Base-by-base conservation (phyloP, 1,140 invertebrate genomes). In the Sinella curviseta region DNA sequence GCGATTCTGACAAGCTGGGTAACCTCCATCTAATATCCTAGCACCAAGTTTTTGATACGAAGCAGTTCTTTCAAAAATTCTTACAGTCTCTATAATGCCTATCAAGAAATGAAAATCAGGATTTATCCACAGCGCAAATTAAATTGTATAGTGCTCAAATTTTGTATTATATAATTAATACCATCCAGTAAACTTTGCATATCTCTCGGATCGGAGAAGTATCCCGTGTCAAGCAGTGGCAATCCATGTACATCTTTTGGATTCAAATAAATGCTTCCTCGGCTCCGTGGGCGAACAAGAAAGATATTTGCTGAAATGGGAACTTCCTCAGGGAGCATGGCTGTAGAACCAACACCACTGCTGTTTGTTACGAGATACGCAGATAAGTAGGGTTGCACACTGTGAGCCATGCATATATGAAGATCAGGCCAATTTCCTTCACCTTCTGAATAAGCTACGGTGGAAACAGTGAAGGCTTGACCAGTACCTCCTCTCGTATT, bases 11-110 rank as follows among this genome's bases (percentile, higher is more conserved):
- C 70, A 30, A 12, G 60, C 75, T 0, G 81, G 35, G 1, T 85
- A 76, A 20, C 74, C 82, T 12, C 8, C 14, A 16, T 4, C 14
- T 8, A 12, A 8, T 2, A 70, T 4, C 8, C 31, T 3, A 3
- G 88, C 73, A 1, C 82, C 81, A 30, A 76, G 84, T 80, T 16
- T 85, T 82, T 30, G 77, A 80, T 89, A 82, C 0, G 83, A 80
- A 0, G 78, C 1, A 12, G 65, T 77, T 0, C 87, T 80, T 28
- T 87, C 80, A 0, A 85, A 81, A 0, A 89, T 33, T 26, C 86
- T 81, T 20, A 86, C 0, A 0, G 65, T 35, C 16, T 74, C 55
- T 35, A 67, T 73, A 2, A 75, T 74, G 17, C 26, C 81, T 80
- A 33, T 35, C n/a, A n/a, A n/a, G n/a, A 33, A 75, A 17, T 60